A percentile compares a stretch with the other conserved stretches of the same genome.
Evolutionary conservation across 2,888 invertebrate species (phyloP).

Genomic region (Caenorhabditis sp.): DNA sequence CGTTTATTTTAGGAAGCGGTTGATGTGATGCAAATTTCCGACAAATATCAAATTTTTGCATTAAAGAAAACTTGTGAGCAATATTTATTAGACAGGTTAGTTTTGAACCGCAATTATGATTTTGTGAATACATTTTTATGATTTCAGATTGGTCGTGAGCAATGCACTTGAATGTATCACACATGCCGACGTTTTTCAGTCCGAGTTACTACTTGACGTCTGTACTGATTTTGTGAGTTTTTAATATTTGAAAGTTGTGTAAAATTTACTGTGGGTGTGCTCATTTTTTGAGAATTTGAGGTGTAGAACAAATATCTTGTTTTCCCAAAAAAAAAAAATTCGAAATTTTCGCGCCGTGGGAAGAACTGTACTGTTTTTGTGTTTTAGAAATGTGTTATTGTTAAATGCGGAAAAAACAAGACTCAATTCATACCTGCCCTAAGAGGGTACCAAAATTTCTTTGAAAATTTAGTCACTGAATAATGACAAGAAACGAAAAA

Average conservation of each 20-base stretch:
- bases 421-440: no score
- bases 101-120: neutral
- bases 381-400: no score
- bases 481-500: no score
- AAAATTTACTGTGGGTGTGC: neutral
- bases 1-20: slow-evolving; percentile 44
- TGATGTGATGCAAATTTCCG: slow-evolving; percentile 67
- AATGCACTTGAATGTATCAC: slow-evolving; percentile 64
- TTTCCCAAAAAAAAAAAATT: no score
- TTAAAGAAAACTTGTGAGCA: slow-evolving; percentile 67
- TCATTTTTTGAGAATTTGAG: neutral
- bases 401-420: no score
- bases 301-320: no score
- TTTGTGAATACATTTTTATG: neutral
- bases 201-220: slow-evolving; percentile 57
- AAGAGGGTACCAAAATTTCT: no score
- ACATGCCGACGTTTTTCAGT: slow-evolving; percentile 63
- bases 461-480: no score
- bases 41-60: slow-evolving; percentile 68
- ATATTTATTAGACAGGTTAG: slow-evolving; percentile 42
- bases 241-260: no score
- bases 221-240: slow-evolving; percentile 57
- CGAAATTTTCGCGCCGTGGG: no score
- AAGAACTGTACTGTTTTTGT: no score
- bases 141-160: slow-evolving; percentile 43